These are phyloP conservation scores for Anguilla marmorata DNA, from an alignment of 2,797 vertebrate genomes.

Conservation along the genomic window DNA sequence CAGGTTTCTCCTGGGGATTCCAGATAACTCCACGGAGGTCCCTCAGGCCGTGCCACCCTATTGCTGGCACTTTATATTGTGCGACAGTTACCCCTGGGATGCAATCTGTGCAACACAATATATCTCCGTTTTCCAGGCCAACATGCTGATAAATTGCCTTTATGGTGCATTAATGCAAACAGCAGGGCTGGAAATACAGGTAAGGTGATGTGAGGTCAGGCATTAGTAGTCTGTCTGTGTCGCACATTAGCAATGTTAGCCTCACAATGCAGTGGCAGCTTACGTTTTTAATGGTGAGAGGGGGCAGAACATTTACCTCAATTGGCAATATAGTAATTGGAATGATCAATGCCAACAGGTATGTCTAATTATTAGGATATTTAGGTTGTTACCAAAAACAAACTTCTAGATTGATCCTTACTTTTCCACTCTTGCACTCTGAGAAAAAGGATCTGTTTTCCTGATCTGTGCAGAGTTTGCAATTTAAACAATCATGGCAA, in stretches of 20 bases:
- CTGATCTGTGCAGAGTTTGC: not conserved
- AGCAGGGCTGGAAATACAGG: not conserved
- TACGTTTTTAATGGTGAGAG: not conserved
- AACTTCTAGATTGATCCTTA: not conserved
- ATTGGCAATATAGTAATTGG: not conserved
- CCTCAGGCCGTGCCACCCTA: conserved; percentile 2
- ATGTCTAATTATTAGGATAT: not conserved
- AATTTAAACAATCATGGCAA: not conserved
- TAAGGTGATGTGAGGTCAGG: not conserved
- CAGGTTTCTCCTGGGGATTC: not conserved
- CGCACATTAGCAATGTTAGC: not conserved
- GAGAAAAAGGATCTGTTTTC: no score
- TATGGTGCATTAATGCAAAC: not conserved
- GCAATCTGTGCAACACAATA: conserved; percentile 23
- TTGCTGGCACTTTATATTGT: conserved; percentile 18
- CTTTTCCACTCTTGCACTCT: not conserved
- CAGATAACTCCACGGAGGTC: not conserved
- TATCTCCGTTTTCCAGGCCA: conserved; percentile 12
- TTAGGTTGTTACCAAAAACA: not conserved
- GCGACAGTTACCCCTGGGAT: not conserved
- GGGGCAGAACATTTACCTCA: not conserved
- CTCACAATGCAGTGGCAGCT: not conserved
- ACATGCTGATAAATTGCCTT: conserved; percentile 9
- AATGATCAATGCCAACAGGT: not conserved
- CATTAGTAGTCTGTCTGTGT: not conserved